Conservation (phyloP, 2,113 vertebrate species). For the Eulemur rufifrons region DNA sequence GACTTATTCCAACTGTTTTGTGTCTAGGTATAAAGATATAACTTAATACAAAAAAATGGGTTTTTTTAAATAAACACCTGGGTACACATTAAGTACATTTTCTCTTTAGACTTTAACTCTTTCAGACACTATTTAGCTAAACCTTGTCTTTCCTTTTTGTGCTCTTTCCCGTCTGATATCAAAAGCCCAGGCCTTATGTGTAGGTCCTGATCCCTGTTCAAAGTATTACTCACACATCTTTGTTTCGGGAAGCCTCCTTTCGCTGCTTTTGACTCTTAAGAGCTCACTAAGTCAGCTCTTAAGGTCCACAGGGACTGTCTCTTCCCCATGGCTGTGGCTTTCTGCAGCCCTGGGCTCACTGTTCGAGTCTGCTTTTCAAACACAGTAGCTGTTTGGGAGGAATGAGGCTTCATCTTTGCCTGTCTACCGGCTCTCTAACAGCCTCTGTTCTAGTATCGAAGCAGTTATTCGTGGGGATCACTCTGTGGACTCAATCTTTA, state of each 20-base stretch:
- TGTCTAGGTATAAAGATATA: constrained; percentile 53
- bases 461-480: not conserved
- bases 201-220: not conserved
- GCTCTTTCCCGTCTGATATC: not conserved
- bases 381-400: too few relatives aligned
- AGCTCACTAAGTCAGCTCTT: not conserved
- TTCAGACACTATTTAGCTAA: not conserved
- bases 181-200: not conserved
- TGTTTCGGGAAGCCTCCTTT: not conserved
- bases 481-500: not conserved
- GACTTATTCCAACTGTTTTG: constrained; percentile 42
- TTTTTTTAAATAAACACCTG: not conserved
- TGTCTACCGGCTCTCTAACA: not conserved
- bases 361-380: not conserved
- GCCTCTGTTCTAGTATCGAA: not conserved
- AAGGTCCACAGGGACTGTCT: not conserved
- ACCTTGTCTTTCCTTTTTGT: not conserved
- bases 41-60: not conserved
- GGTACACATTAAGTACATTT: not conserved
- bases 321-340: not conserved
- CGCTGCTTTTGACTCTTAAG: not conserved
- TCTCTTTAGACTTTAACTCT: constrained; percentile 40
- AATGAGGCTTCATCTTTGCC: not conserved
- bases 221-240: not conserved
- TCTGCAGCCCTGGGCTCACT: not conserved